These are phyloP conservation scores for Toxostoma redivivum DNA, from an alignment of 2,113 vertebrate genomes.

Conservation along the genomic window DNA sequence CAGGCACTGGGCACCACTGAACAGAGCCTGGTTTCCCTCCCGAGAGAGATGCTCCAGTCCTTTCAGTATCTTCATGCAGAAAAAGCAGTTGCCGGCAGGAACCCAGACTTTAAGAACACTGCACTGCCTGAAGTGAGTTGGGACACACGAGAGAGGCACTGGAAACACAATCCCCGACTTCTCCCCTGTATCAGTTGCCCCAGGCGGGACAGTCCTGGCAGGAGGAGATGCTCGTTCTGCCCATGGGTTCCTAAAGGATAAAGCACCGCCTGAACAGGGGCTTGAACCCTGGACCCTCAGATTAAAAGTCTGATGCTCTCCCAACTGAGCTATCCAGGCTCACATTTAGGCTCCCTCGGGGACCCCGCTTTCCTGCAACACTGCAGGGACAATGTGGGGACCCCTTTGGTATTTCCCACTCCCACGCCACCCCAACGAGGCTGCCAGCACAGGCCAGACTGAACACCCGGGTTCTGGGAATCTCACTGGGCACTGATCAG, in stretches of 20 bases:
- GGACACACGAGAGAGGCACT: neutral
- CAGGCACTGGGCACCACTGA: neutral
- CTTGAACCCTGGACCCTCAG: slow-evolving; percentile 46
- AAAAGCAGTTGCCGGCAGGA: neutral
- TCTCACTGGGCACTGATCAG: too few relatives aligned
- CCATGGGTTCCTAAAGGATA: neutral
- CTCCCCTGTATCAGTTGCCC: fast-evolving
- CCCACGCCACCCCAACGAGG: too few relatives aligned
- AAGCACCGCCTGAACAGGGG: neutral
- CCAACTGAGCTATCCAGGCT: slow-evolving; percentile 49
- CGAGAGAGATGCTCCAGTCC: neutral
- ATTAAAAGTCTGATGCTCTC: slow-evolving; percentile 57
- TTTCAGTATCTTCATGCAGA: neutral
- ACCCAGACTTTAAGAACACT: fast-evolving
- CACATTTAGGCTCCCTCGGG: fast-evolving
- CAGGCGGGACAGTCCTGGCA: fast-evolving
- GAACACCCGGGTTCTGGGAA: too few relatives aligned
- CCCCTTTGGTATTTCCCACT: too few relatives aligned
- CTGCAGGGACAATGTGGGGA: too few relatives aligned
- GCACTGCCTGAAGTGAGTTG: fast-evolving
- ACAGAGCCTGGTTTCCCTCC: neutral
- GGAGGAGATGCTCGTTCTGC: fast-evolving
- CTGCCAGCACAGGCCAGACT: too few relatives aligned
- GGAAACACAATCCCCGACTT: fast-evolving
- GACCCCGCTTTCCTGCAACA: neutral